Base-by-base conservation (phyloP, 35 echinoderm and acorn worm species). In the Nesometra sesokonis region DNA sequence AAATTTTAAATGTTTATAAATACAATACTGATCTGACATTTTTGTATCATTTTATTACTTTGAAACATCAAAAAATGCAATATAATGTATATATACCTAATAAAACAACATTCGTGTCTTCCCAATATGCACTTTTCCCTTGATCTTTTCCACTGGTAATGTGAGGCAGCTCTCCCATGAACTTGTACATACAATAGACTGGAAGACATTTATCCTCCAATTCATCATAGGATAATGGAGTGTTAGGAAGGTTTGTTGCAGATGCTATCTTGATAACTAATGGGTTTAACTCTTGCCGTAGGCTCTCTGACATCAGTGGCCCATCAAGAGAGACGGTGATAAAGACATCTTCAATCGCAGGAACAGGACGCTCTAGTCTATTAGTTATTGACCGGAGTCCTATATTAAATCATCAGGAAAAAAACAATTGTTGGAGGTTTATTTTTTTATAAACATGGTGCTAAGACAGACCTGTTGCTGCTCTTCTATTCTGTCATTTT, bases 251-350 rank as follows among this genome's bases (percentile, higher is more conserved):
- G 85, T 85, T 85, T 17, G 93, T 87, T 11, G 82, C 89, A 35
- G 88, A 89, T 35, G 82, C 88, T 11, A 99, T 88, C 77, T 97
- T 99, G 82, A 99, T 86, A 39, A 99, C 86, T 34, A 99, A 85
- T 0, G 96, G 96, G 77, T 99, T 99, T 30, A 99, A 77, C 33
- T 99, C 93, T 33, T 79, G 38, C 29, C 88, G 83, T 11, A 87
- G 90, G 0, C 84, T 82, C 17, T 91, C 90, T 0, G 92, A 94
- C 93, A 94, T 94, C 40, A 94, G 92, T 27, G 96, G 96, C 4
- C 96, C 96, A 79, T 99, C 96, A 29, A 92, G 81, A 29, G 96
- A 93, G 3, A 99, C 92, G 23, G 96, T 99, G 76, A 99, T 89
- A 90, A 99, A 99, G 43, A 99, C 93, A 36, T 99, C 96, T 13